A percentile compares a stretch with the other conserved stretches of the same genome.
phyloP scores from a whole-genome alignment of 2,888 invertebrate genomes.

The Nomada ferruginata region DNA sequence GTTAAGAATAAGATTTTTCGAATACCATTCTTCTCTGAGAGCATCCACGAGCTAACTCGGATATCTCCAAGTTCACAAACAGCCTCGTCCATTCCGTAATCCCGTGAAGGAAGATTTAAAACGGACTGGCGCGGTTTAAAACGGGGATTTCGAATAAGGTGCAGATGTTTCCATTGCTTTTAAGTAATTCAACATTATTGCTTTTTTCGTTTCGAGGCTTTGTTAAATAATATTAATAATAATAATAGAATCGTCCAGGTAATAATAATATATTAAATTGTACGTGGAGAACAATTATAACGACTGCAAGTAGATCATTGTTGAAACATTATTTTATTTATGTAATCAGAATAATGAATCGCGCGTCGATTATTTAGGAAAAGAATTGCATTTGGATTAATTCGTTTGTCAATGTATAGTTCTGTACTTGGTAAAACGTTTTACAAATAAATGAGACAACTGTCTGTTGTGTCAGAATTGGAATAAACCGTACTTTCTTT shows the following conservation, averaged over 20 bases:
- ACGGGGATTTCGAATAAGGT: background rate
- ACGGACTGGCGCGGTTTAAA: background rate
- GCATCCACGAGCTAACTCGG: background rate
- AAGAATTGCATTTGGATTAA: too few relatives aligned
- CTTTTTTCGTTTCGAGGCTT: too few relatives aligned
- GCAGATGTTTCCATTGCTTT: background rate
- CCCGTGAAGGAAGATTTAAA: background rate
- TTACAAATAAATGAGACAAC: too few relatives aligned
- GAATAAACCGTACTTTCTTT: background rate
- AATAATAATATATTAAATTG: too few relatives aligned
- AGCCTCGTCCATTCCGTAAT: background rate
- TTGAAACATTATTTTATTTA: background rate
- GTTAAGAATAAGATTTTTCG: slow-evolving; percentile 20
- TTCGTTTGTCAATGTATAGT: background rate
- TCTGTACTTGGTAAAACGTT: too few relatives aligned
- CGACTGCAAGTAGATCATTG: too few relatives aligned
- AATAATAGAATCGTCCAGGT: too few relatives aligned
- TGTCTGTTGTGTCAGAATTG: background rate
- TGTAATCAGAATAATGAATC: background rate
- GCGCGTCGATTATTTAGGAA: background rate
- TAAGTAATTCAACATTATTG: too few relatives aligned
- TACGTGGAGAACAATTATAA: too few relatives aligned
- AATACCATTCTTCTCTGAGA: background rate
- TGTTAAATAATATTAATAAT: too few relatives aligned
- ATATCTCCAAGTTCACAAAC: background rate